Evolutionary conservation across 2,888 invertebrate species (phyloP).

Genomic region (Julus scanicus): DNA sequence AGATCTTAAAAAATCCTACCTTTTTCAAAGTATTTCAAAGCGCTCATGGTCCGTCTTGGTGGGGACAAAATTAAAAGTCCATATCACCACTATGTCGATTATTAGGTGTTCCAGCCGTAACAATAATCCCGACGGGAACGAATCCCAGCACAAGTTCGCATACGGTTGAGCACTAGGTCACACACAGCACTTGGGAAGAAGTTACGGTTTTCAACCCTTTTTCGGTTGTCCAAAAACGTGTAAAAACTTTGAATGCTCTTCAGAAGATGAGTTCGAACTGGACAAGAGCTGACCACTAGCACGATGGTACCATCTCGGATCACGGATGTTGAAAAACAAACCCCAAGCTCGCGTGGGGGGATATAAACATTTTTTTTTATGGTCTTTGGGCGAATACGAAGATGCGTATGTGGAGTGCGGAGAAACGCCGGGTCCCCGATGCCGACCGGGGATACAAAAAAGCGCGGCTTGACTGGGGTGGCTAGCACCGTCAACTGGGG

Average conservation of each 20-base stretch:
- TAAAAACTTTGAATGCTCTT: not conserved
- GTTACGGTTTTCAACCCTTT: not conserved
- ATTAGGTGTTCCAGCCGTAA: not conserved
- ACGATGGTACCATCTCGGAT: not conserved
- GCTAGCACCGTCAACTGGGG: not conserved
- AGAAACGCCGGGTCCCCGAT: not conserved
- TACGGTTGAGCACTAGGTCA: not conserved
- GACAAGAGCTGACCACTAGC: not conserved
- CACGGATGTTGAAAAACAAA: conserved; percentile 34
- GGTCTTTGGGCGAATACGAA: conserved; percentile 31
- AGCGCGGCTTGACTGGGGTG: not conserved
- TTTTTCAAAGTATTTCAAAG: not conserved
- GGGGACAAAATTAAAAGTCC: not conserved
- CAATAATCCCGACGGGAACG: not conserved
- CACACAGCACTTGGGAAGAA: not conserved
- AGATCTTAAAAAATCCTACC: not conserved
- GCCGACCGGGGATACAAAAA: not conserved
- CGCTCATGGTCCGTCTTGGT: not conserved
- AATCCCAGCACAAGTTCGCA: not conserved
- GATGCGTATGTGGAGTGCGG: not conserved
- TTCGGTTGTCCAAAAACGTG: not conserved
- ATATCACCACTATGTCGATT: not conserved
- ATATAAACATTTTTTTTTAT: conserved; percentile 8
- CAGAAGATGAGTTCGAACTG: not conserved
- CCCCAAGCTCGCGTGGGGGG: conserved; percentile 17